Base-by-base conservation (phyloP, 2,113 vertebrate genomes). In the Phalacrocorax carbo region DNA sequence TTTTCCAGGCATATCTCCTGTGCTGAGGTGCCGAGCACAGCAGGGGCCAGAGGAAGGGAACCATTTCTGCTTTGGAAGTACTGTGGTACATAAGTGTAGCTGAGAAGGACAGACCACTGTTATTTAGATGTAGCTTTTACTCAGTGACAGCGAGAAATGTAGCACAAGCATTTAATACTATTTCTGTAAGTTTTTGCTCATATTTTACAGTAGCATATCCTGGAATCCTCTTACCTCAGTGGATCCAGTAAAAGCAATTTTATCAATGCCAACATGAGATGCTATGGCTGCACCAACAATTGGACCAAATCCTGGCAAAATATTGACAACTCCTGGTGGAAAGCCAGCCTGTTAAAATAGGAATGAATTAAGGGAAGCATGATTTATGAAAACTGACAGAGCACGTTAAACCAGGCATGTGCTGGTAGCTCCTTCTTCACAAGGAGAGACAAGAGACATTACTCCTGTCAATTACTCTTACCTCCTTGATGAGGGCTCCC, bases 311-410 rank as follows among this genome's bases (percentile, higher is more conserved):
- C 99, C 99, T 96, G 99, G 99, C 98, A 99, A 98, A 98, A 99
- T 99, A 98, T 99, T 99, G 98, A 99, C 98, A 94, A 99, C 99
- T 98, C 99, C 99, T 34, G 99, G 99, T 96, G 99, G 99, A 98
- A 99, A 99, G 92, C 99, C 99, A 60, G 99, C 99, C 99, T 99
- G 98, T 97, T 96, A 98, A 98, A 99, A 98, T 94, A 99, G 95
- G 58, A 92, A 82, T 62, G 83, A 98, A 97, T 82, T 89, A 98
- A 98, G 98, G 98, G 98, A 98, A 98, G 97, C 71, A 82, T 96
- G 96, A 96, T 88, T 98, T 97, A 95, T 64, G 71, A 97, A 98
- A 98, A 98, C 89, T 96, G 96, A 97, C 96, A 97, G 94, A 96
- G 92, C 97, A 97, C 72, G 48, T 97, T 96, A 94, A 92, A 76